Percentiles rank a stretch among this genome's conserved stretches.
Conservation (phyloP, 2,113 vertebrate species). For the Cebus imitator region DNA sequence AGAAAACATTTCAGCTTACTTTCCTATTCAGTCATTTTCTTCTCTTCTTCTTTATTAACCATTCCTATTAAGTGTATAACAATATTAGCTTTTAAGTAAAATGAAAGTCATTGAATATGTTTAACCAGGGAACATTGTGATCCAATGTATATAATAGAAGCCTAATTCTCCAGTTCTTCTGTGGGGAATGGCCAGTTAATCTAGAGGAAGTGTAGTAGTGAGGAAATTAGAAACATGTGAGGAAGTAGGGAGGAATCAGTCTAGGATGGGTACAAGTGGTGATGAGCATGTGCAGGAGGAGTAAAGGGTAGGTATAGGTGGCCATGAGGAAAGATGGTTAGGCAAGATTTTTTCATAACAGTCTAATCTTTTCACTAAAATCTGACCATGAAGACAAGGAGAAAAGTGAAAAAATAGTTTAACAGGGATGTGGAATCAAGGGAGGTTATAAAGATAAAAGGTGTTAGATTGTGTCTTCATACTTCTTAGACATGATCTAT, state of each 20-base stretch:
- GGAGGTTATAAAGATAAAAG: neutral
- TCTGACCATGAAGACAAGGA: neutral
- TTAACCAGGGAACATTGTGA: neutral
- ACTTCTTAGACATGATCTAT: neutral
- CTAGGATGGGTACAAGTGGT: neutral
- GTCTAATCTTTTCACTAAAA: neutral
- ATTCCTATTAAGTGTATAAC: neutral
- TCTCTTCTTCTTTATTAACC: neutral
- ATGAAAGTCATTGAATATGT: neutral
- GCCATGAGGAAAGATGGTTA: neutral
- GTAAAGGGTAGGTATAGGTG: neutral
- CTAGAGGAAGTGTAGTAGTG: neutral
- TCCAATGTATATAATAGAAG: neutral
- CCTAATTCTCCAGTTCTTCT: neutral
- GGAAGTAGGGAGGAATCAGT: neutral
- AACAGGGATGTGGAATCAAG: neutral
- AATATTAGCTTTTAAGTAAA: constrained; percentile 10
- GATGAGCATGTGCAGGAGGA: neutral
- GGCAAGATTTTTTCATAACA: neutral
- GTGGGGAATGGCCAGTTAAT: neutral
- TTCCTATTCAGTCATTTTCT: neutral
- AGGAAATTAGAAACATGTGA: neutral
- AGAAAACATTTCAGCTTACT: neutral
- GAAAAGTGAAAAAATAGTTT: neutral
- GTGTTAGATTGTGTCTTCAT: neutral